Conservation (phyloP, 2,888 invertebrate species). For the Ormyrus labotus region DNA sequence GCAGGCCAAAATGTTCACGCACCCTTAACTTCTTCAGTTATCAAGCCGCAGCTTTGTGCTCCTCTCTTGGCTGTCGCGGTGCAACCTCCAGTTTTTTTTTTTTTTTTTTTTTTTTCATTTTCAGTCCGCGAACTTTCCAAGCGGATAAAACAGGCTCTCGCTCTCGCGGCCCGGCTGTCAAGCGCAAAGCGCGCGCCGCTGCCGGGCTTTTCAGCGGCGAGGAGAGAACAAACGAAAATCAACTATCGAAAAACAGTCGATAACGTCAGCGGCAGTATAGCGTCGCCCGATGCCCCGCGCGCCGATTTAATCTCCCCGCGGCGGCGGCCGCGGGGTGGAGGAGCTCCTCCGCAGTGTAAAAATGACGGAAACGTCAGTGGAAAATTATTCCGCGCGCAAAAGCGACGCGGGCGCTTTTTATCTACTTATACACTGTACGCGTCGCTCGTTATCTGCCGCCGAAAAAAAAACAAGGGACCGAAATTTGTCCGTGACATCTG, state of each 20-base stretch:
- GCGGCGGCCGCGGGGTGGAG: neutral
- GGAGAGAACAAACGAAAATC: constrained; percentile 58
- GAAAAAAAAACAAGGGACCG: neutral
- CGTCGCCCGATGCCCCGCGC: constrained; percentile 53
- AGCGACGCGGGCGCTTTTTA: neutral
- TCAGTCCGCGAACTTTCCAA: constrained; percentile 28
- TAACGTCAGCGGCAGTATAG: constrained; percentile 63
- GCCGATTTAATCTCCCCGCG: constrained; percentile 61
- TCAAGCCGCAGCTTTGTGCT: constrained; percentile 5
- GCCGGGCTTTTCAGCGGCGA: constrained; percentile 51
- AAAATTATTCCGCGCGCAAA: constrained; percentile 31
- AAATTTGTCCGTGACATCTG: constrained; percentile 33
- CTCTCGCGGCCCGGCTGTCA: constrained; percentile 32
- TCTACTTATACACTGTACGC: too few species aligned
- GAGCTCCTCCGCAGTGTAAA: constrained; percentile 33
- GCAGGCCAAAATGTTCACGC: constrained; percentile 21
- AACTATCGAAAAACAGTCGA: constrained; percentile 63
- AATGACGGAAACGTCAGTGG: constrained; percentile 47
- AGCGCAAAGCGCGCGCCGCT: constrained; percentile 45
- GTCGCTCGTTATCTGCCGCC: neutral
- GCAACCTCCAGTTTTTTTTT: constrained; percentile 13
- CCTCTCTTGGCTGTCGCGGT: neutral
- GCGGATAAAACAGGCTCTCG: constrained; percentile 14
- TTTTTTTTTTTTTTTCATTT: neutral
- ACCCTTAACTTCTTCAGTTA: constrained; percentile 26